Percentiles rank a stretch among this genome's conserved stretches.
phyloP scores from a whole-genome alignment of 2,797 vertebrate genomes.

The Aplochiton taeniatus region DNA sequence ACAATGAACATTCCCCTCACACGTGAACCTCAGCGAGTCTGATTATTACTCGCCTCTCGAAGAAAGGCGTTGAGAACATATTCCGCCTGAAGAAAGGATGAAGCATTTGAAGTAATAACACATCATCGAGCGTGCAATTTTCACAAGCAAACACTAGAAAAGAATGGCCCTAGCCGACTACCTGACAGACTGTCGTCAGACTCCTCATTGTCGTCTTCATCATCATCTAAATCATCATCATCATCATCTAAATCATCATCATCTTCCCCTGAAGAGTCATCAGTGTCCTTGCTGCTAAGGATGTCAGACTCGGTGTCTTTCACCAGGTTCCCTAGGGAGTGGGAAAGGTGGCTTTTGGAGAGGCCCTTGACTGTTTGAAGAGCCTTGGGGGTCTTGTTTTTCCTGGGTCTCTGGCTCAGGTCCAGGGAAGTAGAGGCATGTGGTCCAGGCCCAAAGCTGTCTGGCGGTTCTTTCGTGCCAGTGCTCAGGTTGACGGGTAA shows the following conservation, averaged over 20 bases:
- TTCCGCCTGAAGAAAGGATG: conserved; percentile 1
- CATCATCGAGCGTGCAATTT: neutral
- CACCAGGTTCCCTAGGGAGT: conserved; percentile 77
- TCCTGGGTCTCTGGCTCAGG: conserved; percentile 68
- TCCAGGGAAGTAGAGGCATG: conserved; percentile 73
- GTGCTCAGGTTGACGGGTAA: conserved; percentile 85
- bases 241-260: conserved; percentile 85
- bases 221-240: conserved; percentile 77
- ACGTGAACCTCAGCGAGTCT: conserved; percentile 13
- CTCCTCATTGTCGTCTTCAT: conserved; percentile 81
- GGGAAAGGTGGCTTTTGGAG: conserved; percentile 66
- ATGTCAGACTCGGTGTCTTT: conserved; percentile 84
- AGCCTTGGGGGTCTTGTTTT: conserved; percentile 70
- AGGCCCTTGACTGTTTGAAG: conserved; percentile 62
- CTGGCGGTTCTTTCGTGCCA: conserved; percentile 71
- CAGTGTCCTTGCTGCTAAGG: conserved; percentile 89
- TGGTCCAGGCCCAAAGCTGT: conserved; percentile 59
- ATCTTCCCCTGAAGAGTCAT: conserved; percentile 88
- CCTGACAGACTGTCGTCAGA: conserved; percentile 93
- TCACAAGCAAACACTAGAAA: neutral
- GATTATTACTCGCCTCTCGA: conserved; percentile 8
- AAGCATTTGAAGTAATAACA: conserved; percentile 9
- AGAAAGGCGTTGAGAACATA: conserved; percentile 9
- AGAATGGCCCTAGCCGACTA: conserved; percentile 45
- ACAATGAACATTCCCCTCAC: conserved; percentile 37